Percentiles rank a stretch among this genome's conserved stretches.
These are phyloP conservation scores for Seriola aureovittata DNA, from an alignment of 2,113 vertebrate genomes.

Conservation along the genomic window DNA sequence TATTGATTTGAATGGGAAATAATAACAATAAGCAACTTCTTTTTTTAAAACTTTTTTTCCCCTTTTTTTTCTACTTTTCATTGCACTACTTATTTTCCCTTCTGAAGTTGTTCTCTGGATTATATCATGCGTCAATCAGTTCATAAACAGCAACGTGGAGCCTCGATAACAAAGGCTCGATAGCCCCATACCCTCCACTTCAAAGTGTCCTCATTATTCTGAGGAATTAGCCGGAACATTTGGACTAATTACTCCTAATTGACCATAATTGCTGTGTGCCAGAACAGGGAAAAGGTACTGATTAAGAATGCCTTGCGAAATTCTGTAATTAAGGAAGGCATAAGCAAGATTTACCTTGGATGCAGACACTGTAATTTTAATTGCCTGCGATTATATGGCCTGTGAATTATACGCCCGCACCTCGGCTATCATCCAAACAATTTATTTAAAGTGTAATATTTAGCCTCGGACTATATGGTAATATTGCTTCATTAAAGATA, in stretches of 20 bases:
- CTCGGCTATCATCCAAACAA: slow-evolving; percentile 35
- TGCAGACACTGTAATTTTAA: slow-evolving; percentile 78
- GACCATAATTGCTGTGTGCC: slow-evolving; percentile 79
- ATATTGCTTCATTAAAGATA: slow-evolving; percentile 50
- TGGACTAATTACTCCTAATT: slow-evolving; percentile 85
- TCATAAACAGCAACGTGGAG: slow-evolving; percentile 59
- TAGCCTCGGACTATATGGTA: slow-evolving; percentile 33
- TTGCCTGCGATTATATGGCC: slow-evolving; percentile 75
- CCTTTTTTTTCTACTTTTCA: neutral
- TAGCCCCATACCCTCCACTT: slow-evolving; percentile 67
- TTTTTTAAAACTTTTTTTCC: neutral
- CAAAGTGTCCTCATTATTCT: slow-evolving; percentile 77
- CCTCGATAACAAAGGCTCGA: slow-evolving; percentile 63
- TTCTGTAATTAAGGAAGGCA: slow-evolving; percentile 80
- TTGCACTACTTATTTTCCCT: slow-evolving; percentile 7
- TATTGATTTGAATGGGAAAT: neutral
- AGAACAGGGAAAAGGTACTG: slow-evolving; percentile 77
- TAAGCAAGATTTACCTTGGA: slow-evolving; percentile 68
- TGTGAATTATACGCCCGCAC: slow-evolving; percentile 13
- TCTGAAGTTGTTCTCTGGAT: slow-evolving; percentile 24
- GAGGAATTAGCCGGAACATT: slow-evolving; percentile 81
- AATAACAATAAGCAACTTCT: slow-evolving; percentile 4
- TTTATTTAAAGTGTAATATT: slow-evolving; percentile 47
- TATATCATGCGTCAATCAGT: slow-evolving; percentile 60
- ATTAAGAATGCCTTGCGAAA: slow-evolving; percentile 84